Evolutionary conservation across 2,888 invertebrate species (phyloP).

Genomic region (Endotricha flammealis): DNA sequence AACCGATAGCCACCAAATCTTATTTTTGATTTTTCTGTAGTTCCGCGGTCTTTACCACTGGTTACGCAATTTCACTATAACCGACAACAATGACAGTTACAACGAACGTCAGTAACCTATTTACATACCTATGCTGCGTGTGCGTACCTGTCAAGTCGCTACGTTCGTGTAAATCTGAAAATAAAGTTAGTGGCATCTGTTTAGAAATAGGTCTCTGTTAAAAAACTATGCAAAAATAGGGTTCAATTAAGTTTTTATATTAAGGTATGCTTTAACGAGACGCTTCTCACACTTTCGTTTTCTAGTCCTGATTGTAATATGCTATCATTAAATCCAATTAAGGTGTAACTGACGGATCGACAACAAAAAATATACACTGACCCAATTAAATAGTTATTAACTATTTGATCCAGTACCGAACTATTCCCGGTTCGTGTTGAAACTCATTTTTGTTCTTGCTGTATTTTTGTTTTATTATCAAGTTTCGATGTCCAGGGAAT

Average conservation of each 20-base stretch:
- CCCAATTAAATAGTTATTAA: slow-evolving; percentile 24
- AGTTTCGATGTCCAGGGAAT: slow-evolving; percentile 17
- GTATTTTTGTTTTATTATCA: slow-evolving; percentile 8
- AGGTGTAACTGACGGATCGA: slow-evolving; percentile 7
- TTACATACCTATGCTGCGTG: too few species aligned
- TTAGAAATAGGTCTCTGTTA: not conserved
- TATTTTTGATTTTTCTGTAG: too few species aligned
- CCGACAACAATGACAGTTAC: too few species aligned
- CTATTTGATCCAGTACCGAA: slow-evolving; percentile 20
- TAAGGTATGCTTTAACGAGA: slow-evolving; percentile 7
- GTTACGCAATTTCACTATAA: too few species aligned
- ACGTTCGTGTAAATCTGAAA: too few species aligned
- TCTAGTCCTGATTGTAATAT: slow-evolving; percentile 16
- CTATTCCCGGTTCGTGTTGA: slow-evolving; percentile 21
- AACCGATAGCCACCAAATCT: too few species aligned
- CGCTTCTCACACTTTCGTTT: slow-evolving; percentile 23
- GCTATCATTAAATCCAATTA: slow-evolving; percentile 18
- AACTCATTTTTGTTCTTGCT: slow-evolving; percentile 19
- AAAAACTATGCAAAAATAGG: slow-evolving; percentile 10
- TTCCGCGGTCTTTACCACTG: too few species aligned
- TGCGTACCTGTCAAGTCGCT: too few species aligned
- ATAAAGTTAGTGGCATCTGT: too few species aligned
- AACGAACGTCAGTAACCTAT: too few species aligned
- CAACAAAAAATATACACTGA: slow-evolving; percentile 18
- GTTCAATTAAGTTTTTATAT: slow-evolving; percentile 11